Conservation (phyloP, 2,797 vertebrate genomes). For the Poeciliopsis turneri region DNA sequence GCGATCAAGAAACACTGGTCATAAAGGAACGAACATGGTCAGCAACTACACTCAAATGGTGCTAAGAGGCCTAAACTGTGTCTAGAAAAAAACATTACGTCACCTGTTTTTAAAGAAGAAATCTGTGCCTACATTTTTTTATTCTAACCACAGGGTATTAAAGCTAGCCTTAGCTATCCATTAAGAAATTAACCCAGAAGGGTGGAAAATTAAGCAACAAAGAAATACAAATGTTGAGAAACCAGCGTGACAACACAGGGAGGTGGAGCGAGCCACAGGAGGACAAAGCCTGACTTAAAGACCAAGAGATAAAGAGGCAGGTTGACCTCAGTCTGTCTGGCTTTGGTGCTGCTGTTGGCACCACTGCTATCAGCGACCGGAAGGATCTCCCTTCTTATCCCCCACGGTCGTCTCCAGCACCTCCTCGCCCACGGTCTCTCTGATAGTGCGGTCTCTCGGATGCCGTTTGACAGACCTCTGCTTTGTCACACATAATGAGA, state of each 20-base stretch:
- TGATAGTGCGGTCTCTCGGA: constrained; percentile 67
- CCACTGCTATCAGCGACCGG: constrained; percentile 75
- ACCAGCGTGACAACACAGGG: constrained; percentile 7
- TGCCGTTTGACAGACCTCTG: constrained; percentile 63
- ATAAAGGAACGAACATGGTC: neutral
- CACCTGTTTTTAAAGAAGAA: neutral
- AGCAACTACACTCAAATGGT: neutral
- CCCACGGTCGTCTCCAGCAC: constrained; percentile 59
- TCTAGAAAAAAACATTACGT: neutral
- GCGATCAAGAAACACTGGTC: constrained; percentile 36
- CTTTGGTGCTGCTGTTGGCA: constrained; percentile 74
- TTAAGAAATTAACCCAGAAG: constrained; percentile 23
- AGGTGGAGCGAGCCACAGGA: constrained; percentile 25
- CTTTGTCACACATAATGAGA: constrained; percentile 66
- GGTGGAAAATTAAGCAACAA: neutral
- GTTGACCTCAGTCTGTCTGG: constrained; percentile 63
- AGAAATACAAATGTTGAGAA: constrained; percentile 1
- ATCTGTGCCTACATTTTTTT: neutral
- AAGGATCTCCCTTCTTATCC: constrained; percentile 75
- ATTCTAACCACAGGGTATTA: neutral
- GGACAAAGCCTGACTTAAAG: constrained; percentile 36
- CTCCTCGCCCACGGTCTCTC: constrained; percentile 50
- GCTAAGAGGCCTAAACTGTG: neutral
- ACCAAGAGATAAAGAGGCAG: constrained; percentile 55
- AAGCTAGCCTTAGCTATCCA: neutral